These are phyloP conservation scores for Noctua pronuba DNA, from an alignment of 2,888 invertebrate species.

Conservation along the genomic window DNA sequence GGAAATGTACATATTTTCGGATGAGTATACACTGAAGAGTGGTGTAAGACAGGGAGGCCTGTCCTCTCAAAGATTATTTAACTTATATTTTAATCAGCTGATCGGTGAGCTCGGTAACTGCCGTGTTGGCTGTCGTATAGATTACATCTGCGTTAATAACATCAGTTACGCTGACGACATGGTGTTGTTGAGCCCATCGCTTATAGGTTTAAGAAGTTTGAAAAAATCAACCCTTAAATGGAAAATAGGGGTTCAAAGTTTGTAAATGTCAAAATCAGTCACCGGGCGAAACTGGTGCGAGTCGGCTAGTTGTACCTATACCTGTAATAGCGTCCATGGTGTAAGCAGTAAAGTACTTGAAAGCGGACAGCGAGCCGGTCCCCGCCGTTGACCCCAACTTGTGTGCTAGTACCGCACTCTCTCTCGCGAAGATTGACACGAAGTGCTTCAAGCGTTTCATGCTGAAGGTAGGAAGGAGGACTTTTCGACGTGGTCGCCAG, in stretches of 20 bases:
- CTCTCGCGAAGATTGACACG: conserved; percentile 67
- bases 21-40: too few relatives aligned
- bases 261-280: background rate
- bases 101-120: too few relatives aligned
- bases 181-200: too few relatives aligned
- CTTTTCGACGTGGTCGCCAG: conserved; percentile 77
- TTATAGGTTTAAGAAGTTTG: too few relatives aligned
- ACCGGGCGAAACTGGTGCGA: background rate
- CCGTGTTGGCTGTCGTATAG: too few relatives aligned
- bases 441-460: conserved; percentile 70
- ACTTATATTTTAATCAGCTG: too few relatives aligned
- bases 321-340: conserved; percentile 62
- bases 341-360: conserved; percentile 63
- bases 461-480: conserved; percentile 70
- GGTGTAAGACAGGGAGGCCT: too few relatives aligned
- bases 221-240: background rate
- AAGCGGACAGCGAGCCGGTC: conserved; percentile 47
- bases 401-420: conserved; percentile 62
- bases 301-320: background rate
- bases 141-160: too few relatives aligned
- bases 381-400: conserved; percentile 43
- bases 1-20: too few relatives aligned
- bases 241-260: background rate
- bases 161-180: too few relatives aligned
- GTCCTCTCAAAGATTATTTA: too few relatives aligned